Conservation (phyloP, 1,140 invertebrate genomes). For the Mycetomoellerius zeteki region DNA sequence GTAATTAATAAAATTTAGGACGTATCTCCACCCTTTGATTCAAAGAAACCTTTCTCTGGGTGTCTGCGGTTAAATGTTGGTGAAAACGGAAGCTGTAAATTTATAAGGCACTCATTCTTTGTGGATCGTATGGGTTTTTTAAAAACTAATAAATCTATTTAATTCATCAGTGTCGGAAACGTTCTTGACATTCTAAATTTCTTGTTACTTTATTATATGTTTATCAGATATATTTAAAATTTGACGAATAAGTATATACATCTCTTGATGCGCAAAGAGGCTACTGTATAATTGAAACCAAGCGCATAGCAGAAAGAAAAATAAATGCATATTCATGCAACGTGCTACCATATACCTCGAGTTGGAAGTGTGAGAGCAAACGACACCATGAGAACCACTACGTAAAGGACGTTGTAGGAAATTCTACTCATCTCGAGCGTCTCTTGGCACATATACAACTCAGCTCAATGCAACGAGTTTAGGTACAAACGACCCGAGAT, state of each 20-base stretch:
- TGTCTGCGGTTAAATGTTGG: background rate
- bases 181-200: background rate
- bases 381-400: slow-evolving; percentile 20
- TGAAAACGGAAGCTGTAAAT: background rate
- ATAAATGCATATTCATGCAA: slow-evolving; percentile 56
- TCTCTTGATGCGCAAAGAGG: background rate
- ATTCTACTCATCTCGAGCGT: slow-evolving; percentile 41
- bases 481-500: slow-evolving; percentile 27
- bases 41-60: too few relatives aligned
- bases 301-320: slow-evolving; percentile 32
- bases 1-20: background rate
- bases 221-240: slow-evolving; percentile 18
- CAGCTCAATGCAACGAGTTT: slow-evolving; percentile 22
- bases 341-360: slow-evolving; percentile 39
- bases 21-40: too few relatives aligned
- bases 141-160: background rate
- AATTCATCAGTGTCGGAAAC: background rate
- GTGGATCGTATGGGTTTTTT: background rate
- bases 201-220: background rate
- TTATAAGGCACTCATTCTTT: background rate
- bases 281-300: slow-evolving; percentile 42
- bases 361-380: slow-evolving; percentile 1
- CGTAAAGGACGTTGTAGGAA: slow-evolving; percentile 38
- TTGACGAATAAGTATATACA: background rate
- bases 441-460: slow-evolving; percentile 21